phyloP scores from a whole-genome alignment of 2,797 vertebrate genomes.

The Brachymystax lenok region DNA sequence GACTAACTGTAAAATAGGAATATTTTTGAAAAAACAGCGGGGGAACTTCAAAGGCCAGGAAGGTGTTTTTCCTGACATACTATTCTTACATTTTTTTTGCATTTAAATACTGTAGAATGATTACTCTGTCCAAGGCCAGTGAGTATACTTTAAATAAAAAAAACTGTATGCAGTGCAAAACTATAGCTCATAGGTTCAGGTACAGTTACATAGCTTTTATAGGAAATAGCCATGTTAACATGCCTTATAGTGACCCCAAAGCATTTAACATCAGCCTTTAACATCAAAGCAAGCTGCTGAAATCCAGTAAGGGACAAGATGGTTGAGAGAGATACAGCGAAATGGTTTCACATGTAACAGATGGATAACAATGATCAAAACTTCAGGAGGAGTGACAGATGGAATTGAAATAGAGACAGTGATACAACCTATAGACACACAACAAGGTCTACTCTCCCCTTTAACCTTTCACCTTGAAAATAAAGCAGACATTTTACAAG shows the following conservation, averaged over 20 bases:
- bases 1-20: conserved; percentile 48
- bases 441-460: not conserved
- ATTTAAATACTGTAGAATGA: conserved; percentile 19
- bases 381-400: conserved; percentile 61
- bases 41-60: conserved; percentile 14
- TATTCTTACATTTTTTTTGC: conserved; percentile 44
- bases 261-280: conserved; percentile 5
- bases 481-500: conserved; percentile 10
- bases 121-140: conserved; percentile 21
- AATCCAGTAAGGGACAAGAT: conserved; percentile 33
- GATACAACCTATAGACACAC: conserved; percentile 24
- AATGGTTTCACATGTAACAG: conserved; percentile 48
- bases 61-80: conserved; percentile 20
- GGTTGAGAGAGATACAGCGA: conserved; percentile 30
- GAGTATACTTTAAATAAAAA: not conserved
- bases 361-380: conserved; percentile 57
- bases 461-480: not conserved
- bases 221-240: conserved; percentile 26
- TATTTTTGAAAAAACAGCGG: conserved; percentile 51
- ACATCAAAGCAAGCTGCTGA: conserved; percentile 46
- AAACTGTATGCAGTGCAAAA: conserved; percentile 1
- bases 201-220: conserved; percentile 19
- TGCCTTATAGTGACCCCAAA: conserved; percentile 16
- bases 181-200: not conserved
- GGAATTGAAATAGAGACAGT: conserved; percentile 59